These are phyloP conservation scores for Leptosomus discolor DNA, from an alignment of 2,113 vertebrate species.

Conservation along the genomic window DNA sequence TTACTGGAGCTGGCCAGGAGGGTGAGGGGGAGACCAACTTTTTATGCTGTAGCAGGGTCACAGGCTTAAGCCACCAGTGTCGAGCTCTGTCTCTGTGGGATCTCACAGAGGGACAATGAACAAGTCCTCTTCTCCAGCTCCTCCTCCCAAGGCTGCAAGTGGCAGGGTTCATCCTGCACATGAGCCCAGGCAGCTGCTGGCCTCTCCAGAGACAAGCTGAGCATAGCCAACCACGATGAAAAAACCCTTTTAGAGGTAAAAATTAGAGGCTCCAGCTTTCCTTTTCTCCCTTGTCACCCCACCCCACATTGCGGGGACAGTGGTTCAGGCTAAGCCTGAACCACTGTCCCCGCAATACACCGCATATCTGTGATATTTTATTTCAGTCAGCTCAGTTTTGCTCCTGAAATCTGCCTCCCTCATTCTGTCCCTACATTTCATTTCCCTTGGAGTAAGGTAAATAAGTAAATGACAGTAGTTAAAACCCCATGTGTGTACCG, in stretches of 20 bases:
- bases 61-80: not conserved
- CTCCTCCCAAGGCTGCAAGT: not conserved
- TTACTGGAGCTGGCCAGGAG: not conserved
- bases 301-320: too few species aligned
- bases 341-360: too few species aligned
- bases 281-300: not conserved
- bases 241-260: not conserved
- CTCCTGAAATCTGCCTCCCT: slow-evolving; percentile 26
- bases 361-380: not conserved
- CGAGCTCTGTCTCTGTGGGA: not conserved
- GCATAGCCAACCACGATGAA: not conserved
- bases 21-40: not conserved
- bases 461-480: slow-evolving; percentile 9
- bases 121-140: not conserved
- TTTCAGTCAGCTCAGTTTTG: slow-evolving; percentile 14
- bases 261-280: not conserved
- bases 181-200: accelerated
- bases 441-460: slow-evolving; percentile 3
- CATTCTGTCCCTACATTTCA: not conserved
- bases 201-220: not conserved
- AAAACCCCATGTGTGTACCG: not conserved
- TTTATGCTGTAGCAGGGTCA: not conserved
- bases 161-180: not conserved
- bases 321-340: too few species aligned
- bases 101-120: not conserved